Evolutionary conservation across 2,113 vertebrate genomes (phyloP).

Genomic region (Cynopterus brachyotis): DNA sequence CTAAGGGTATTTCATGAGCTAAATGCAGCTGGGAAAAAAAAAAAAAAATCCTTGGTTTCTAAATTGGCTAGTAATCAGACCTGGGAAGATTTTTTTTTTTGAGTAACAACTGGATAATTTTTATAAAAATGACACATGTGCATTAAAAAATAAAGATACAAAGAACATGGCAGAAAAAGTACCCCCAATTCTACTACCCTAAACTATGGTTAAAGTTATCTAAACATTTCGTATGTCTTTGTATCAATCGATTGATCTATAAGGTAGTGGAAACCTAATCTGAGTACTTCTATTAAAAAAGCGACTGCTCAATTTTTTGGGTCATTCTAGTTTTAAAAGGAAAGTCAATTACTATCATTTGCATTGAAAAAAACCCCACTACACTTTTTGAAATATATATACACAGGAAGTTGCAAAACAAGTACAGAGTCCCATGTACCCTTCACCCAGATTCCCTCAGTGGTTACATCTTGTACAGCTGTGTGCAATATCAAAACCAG

Average conservation of each 20-base stretch:
- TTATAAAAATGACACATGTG: neutral
- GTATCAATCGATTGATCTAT: neutral
- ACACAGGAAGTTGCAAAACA: slow-evolving; percentile 35
- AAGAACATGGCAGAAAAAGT: neutral
- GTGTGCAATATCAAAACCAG: neutral
- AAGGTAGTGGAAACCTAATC: neutral
- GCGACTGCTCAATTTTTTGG: neutral
- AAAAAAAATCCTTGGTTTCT: neutral
- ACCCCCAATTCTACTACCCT: neutral
- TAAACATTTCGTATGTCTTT: neutral
- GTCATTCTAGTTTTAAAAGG: neutral
- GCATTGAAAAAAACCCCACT: neutral
- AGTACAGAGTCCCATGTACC: neutral
- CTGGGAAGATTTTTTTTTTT: neutral
- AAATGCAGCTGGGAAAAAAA: neutral
- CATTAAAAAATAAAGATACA: neutral
- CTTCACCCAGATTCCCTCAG: neutral
- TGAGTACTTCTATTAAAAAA: slow-evolving; percentile 2
- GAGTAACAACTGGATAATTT: slow-evolving; percentile 4
- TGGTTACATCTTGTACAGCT: neutral
- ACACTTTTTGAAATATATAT: slow-evolving; percentile 5
- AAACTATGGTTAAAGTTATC: neutral
- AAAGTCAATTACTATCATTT: neutral
- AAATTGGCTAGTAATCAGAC: neutral
- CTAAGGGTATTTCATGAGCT: neutral